Base-by-base conservation (phyloP, 1,140 invertebrate genomes). In the Melitaea cinxia region DNA sequence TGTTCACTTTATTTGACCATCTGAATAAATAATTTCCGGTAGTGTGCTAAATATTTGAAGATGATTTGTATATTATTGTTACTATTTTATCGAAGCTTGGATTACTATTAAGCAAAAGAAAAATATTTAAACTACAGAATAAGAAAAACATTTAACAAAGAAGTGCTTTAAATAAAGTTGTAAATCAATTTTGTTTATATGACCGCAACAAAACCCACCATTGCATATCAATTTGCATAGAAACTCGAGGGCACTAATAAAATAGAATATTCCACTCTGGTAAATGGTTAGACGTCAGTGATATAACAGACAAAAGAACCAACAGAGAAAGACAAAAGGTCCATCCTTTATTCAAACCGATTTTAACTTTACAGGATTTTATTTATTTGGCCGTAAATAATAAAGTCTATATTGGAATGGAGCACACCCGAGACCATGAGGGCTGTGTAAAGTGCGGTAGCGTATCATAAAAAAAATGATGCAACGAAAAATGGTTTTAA, bases 401-500 rank as follows among this genome's bases (percentile, higher is more conserved):
- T 73, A 80, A 69, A 65, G 72, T 39, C 50, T 58, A 79, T 50
- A 73, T 70, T 75, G 26, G 66, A 64, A 56, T 63, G 62, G 37
- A 70, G 55, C 28, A 39, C 42, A 63, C 30, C 47, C 49, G 57
- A 64, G 65, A 75, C 70, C 63, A 83, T 84, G 76, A 73, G 80
- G 83, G 80, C 75, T 52, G 49, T 70, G 73, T 77, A 75, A 73
- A 82, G 72, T 70, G 72, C 73, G 74, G 80, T 79, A 77, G 68
- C 73, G 70, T 72, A 75, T 70, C 76, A 80, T 73, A 81, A 80
- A 86, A n/a, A 82, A 84, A 79, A 79, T 75, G 73, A 80, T 77
- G 72, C 76, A 77, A 78, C 79, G 75, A 83, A 82, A 84, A 84
- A 82, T 79, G 77, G 80, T 80, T 85, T 85, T 82, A 78, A 85